Evolutionary conservation across 2,113 vertebrate species (phyloP).

Genomic region (Haliaeetus leucogaster): DNA sequence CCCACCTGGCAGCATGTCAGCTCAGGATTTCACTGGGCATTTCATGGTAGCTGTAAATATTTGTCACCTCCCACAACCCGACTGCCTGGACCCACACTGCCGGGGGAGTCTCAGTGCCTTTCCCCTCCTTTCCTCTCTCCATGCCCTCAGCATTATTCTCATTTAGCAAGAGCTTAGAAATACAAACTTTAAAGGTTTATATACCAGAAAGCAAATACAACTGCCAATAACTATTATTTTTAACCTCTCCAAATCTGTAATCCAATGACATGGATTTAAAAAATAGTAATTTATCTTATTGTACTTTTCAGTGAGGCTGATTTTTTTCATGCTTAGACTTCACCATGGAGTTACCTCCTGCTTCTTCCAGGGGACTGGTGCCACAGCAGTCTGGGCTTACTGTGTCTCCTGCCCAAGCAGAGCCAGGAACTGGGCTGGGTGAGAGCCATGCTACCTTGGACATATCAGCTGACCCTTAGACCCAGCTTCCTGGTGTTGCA

Average conservation of each 20-base stretch:
- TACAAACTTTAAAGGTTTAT: not conserved
- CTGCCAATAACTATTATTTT: not conserved
- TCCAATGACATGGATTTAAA: not conserved
- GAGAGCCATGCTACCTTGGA: not conserved
- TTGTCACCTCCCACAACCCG: rapidly evolving
- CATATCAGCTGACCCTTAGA: not conserved
- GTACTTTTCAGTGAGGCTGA: not conserved
- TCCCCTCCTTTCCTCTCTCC: not conserved
- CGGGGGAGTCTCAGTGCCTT: not conserved
- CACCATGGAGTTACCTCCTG: not conserved
- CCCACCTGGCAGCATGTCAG: not conserved
- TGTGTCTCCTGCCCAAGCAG: not conserved
- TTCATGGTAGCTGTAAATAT: rapidly evolving
- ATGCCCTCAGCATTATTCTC: not conserved
- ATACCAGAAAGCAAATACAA: not conserved
- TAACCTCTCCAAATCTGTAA: not conserved
- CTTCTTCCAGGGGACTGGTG: not conserved
- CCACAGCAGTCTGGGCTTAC: not conserved
- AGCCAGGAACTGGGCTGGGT: not conserved
- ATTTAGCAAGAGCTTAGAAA: not conserved
- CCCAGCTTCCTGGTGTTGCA: not conserved
- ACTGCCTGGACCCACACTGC: rapidly evolving
- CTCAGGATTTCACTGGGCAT: not conserved
- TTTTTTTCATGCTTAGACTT: not conserved
- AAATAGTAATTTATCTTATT: not conserved